phyloP scores from a whole-genome alignment of 2,888 invertebrate genomes.

The Tipula vernalis region DNA sequence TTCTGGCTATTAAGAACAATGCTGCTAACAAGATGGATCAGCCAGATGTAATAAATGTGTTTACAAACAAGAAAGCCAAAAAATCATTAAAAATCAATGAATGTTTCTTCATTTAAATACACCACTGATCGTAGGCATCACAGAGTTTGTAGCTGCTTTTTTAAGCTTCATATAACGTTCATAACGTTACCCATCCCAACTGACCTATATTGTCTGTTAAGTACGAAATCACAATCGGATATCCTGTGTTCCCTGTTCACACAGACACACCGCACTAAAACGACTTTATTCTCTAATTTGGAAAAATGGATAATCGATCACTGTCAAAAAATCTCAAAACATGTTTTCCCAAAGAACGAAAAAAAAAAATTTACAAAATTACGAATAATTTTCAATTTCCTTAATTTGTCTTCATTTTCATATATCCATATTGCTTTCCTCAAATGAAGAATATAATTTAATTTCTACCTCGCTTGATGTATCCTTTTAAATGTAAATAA shows the following conservation, averaged over 20 bases:
- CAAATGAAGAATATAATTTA: background rate
- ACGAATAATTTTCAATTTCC: background rate
- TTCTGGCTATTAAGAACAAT: too few relatives aligned
- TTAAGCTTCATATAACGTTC: too few relatives aligned
- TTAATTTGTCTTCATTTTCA: background rate
- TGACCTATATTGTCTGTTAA: background rate
- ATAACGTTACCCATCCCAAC: too few relatives aligned
- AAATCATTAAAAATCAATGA: too few relatives aligned
- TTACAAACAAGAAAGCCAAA: too few relatives aligned
- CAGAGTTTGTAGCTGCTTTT: too few relatives aligned
- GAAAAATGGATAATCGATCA: background rate
- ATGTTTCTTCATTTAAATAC: too few relatives aligned
- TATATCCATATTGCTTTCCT: background rate
- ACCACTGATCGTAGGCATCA: too few relatives aligned
- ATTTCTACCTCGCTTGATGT: background rate
- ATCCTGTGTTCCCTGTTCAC: background rate
- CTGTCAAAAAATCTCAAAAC: background rate
- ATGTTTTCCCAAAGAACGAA: background rate
- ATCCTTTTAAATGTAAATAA: background rate
- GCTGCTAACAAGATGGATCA: too few relatives aligned
- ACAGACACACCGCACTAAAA: background rate
- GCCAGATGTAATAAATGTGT: too few relatives aligned
- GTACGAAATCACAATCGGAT: background rate
- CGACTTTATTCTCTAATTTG: background rate
- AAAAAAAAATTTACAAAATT: background rate